A percentile compares a stretch with the other conserved stretches of the same genome.
Conservation (phyloP, 2,113 vertebrate species). For the Phaetusa simplex region DNA sequence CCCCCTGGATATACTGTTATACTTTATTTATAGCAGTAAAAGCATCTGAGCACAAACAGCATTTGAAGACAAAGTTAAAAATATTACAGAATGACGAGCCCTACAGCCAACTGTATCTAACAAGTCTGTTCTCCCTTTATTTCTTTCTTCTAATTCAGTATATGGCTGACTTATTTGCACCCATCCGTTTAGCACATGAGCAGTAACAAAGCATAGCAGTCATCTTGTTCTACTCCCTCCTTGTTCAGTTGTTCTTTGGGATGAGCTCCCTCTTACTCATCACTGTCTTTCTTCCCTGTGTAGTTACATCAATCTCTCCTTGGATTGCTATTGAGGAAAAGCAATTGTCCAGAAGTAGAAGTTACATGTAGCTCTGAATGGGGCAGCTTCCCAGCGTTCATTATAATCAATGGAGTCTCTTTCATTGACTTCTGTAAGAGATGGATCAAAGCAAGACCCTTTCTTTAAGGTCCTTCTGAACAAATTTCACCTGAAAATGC, state of each 20-base stretch:
- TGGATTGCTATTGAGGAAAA: slow-evolving; percentile 28
- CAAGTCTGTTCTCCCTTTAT: background rate
- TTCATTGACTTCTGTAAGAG: slow-evolving; percentile 16
- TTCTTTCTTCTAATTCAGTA: background rate
- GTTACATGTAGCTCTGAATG: background rate
- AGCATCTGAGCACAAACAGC: background rate
- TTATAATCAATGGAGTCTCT: slow-evolving; percentile 2
- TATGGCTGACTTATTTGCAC: background rate
- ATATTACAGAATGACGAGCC: background rate
- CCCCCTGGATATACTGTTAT: background rate
- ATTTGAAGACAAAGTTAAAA: slow-evolving; percentile 24
- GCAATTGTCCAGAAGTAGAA: slow-evolving; percentile 36
- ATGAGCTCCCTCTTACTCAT: background rate
- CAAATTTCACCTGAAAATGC: slow-evolving; percentile 29
- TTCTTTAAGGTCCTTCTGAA: slow-evolving; percentile 14
- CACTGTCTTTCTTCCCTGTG: background rate
- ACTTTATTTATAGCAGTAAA: slow-evolving; percentile 15
- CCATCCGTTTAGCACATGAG: background rate
- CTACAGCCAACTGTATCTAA: background rate
- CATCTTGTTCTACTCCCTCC: background rate
- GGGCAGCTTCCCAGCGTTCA: background rate
- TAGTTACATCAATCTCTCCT: background rate
- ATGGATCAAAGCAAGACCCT: slow-evolving; percentile 38
- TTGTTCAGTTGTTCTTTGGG: background rate
- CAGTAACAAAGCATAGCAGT: background rate